A percentile compares a stretch with the other conserved stretches of the same genome.
phyloP scores from a whole-genome alignment of 2,113 vertebrate genomes.

The Oplegnathus fasciatus region DNA sequence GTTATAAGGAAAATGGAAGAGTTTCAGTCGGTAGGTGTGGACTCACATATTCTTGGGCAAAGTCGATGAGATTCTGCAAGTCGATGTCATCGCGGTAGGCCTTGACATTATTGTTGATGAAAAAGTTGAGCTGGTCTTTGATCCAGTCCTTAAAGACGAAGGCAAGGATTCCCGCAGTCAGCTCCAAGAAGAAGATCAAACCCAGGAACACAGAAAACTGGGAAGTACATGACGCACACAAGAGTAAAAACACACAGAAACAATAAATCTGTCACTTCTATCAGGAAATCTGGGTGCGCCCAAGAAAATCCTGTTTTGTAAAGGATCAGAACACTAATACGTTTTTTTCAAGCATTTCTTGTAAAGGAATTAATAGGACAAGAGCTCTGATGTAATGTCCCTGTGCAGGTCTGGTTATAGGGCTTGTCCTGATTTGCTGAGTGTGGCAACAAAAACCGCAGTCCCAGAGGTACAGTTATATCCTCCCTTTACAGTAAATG shows the following conservation, averaged over 20 bases:
- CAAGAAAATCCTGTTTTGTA: conserved; percentile 5
- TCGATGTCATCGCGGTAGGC: conserved; percentile 94
- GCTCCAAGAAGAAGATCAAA: conserved; percentile 94
- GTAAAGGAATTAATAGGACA: conserved; percentile 13
- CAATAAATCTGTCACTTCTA: conserved; percentile 32
- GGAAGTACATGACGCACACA: conserved; percentile 19
- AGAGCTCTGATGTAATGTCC: conserved; percentile 34
- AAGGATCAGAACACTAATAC: not conserved
- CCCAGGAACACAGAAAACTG: conserved; percentile 94
- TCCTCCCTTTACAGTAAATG: conserved; percentile 80
- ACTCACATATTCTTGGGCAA: conserved; percentile 95
- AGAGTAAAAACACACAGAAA: conserved; percentile 25
- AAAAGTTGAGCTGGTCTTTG: conserved; percentile 95
- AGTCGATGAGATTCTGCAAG: conserved; percentile 95
- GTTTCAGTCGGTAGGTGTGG: not conserved
- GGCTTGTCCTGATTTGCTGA: conserved; percentile 51
- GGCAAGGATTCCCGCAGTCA: conserved; percentile 91
- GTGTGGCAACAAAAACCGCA: conserved; percentile 50
- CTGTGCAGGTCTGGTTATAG: not conserved
- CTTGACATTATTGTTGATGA: conserved; percentile 95
- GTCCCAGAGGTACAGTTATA: conserved; percentile 63
- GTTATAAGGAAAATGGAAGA: not conserved
- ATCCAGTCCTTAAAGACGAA: conserved; percentile 97
- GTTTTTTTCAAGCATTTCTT: not conserved
- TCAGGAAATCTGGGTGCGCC: not conserved